phyloP scores from a whole-genome alignment of 2,797 vertebrate genomes.

The Gymnothorax reevesii region DNA sequence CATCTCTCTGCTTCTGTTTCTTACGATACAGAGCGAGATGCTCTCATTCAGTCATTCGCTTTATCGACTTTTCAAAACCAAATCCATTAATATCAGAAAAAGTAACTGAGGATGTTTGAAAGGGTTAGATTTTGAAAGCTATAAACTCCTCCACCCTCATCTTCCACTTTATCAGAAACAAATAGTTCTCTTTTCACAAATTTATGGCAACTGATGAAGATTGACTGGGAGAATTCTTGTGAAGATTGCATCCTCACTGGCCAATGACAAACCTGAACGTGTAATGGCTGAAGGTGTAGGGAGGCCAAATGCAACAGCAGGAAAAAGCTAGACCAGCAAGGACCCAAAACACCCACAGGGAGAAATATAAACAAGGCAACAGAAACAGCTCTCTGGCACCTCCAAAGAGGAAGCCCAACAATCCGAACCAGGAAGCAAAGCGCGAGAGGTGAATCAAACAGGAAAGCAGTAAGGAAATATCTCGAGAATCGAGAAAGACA shows the following conservation, averaged over 20 bases:
- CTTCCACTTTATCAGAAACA: neutral
- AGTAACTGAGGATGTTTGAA: neutral
- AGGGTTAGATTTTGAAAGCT: neutral
- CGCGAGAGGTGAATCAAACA: no score
- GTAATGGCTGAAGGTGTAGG: no score
- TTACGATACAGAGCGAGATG: neutral
- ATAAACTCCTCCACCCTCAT: neutral
- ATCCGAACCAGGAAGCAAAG: no score
- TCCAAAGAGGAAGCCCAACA: no score
- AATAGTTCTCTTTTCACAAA: neutral
- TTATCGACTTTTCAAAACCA: neutral
- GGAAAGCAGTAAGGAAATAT: no score
- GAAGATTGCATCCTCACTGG: neutral
- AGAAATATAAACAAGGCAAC: no score
- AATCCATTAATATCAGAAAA: neutral
- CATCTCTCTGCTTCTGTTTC: neutral
- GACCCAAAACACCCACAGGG: no score
- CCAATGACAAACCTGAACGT: neutral
- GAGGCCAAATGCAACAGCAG: no score
- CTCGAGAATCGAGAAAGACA: no score
- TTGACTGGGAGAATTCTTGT: neutral
- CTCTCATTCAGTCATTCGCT: slow-evolving; percentile 1
- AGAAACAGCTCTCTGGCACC: no score
- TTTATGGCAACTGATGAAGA: neutral
- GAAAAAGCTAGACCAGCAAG: no score